phyloP scores from a whole-genome alignment of 2,888 invertebrate genomes.

The Ceratothoa steindachneri region DNA sequence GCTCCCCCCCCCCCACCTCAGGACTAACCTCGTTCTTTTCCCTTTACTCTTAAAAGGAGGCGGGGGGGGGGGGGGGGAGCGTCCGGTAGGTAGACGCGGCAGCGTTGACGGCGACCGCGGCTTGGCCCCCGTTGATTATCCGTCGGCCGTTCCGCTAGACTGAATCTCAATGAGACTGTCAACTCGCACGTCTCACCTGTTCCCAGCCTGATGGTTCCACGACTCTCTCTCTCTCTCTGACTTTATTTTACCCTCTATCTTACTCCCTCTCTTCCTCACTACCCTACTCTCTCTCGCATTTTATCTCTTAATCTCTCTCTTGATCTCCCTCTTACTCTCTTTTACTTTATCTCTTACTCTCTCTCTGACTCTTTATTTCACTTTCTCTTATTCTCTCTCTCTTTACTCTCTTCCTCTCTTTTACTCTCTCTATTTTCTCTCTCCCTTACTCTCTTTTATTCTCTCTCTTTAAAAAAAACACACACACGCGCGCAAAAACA shows the following conservation, averaged over 20 bases:
- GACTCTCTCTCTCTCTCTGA: neutral
- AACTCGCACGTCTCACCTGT: slow-evolving; percentile 4
- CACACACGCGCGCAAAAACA: no score
- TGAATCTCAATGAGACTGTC: slow-evolving; percentile 13
- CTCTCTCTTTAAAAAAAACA: no score
- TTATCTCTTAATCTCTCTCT: neutral
- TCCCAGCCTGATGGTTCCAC: neutral
- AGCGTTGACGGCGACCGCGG: neutral
- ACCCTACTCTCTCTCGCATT: neutral
- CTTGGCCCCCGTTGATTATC: slow-evolving; percentile 11
- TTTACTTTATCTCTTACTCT: neutral
- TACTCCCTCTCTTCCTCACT: neutral
- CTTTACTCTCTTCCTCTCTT: neutral
- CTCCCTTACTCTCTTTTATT: no score
- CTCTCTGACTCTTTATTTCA: neutral
- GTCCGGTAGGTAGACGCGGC: no score
- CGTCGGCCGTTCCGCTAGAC: slow-evolving; percentile 11
- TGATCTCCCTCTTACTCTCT: neutral
- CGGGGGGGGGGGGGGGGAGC: no score
- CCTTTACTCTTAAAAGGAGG: no score
- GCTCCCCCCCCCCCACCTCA: neutral
- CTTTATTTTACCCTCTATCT: neutral
- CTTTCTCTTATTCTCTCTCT: neutral
- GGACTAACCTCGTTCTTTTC: neutral
- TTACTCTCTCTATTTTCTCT: no score